These are phyloP conservation scores for Dinocampus coccinellae DNA, from an alignment of 2,888 invertebrate species.

Conservation along the genomic window DNA sequence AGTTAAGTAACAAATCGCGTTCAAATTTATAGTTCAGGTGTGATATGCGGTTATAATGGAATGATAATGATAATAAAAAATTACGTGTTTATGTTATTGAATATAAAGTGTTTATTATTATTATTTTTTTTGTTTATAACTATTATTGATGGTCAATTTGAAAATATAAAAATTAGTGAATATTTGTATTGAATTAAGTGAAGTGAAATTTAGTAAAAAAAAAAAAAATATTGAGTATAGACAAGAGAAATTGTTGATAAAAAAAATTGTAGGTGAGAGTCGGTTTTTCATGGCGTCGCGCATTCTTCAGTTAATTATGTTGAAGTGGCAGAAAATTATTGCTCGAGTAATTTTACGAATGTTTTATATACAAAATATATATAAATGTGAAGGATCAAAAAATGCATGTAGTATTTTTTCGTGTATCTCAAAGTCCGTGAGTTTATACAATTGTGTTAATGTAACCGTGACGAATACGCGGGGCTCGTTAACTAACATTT, in stretches of 20 bases:
- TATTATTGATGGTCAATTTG: too few species aligned
- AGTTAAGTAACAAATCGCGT: too few species aligned
- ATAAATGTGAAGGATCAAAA: not conserved
- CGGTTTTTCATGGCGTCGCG: conserved; percentile 32
- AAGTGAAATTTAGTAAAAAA: not conserved
- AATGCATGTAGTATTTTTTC: not conserved
- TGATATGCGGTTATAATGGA: too few species aligned
- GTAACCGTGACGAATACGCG: not conserved
- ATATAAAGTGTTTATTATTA: too few species aligned
- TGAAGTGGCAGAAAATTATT: conserved; percentile 41
- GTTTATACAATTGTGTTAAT: conserved; percentile 3
- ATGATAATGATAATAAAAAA: too few species aligned
- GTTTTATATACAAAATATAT: not conserved
- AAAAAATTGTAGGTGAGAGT: conserved; percentile 19
- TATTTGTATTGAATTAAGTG: too few species aligned
- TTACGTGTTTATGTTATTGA: too few species aligned
- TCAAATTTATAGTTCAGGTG: too few species aligned
- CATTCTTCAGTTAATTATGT: conserved; percentile 57
- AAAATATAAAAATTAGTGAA: too few species aligned
- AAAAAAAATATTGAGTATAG: not conserved
- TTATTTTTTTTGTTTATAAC: too few species aligned
- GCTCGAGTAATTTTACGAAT: conserved; percentile 20
- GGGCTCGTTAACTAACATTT: not conserved
- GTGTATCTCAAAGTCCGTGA: not conserved
- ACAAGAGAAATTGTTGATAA: conserved; percentile 4